Base-by-base conservation (phyloP, 2,113 vertebrate genomes). In the Nyctibius bracteatus region DNA sequence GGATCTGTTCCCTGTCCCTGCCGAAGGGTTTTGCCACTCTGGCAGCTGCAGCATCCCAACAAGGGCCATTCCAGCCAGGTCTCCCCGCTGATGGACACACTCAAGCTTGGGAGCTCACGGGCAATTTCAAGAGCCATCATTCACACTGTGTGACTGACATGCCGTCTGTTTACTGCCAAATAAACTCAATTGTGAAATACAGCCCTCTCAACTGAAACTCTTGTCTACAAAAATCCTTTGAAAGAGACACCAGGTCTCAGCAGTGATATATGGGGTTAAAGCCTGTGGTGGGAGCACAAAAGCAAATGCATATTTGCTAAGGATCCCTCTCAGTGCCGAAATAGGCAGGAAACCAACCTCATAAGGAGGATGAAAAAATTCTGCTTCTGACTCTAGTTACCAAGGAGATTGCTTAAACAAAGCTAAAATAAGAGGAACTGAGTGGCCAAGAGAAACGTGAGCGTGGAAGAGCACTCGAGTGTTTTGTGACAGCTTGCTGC, bases 391-490 rank as follows among this genome's bases (percentile, higher is more conserved):
- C 92, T 97, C 80, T 63, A 28, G 98, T 98, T 98, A 96, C 96
- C 97, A 98, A 96, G 98, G 98, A 97, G 97, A 98, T 95, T 90
- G 84, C 94, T 97, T 96, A 98, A 98, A 98, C 93, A 98, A 96
- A 97, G 88, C 94, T 97, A 98, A 98, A 98, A 97, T 98, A 98
- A 97, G 96, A 96, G 95, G 96, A 96, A 95, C 55, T 1, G 44
- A 94, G 82, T 89, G 94, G 95, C 91, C 66, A 74, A 90, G 93
- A 96, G 94, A 58, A 85, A 84, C 1, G 44, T 82, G 93, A 98
- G 94, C 41, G 47, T 97, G 96, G 97, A 97, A 97, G 97, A 97
- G 77, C 81, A 86, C 88, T 95, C 12, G 44, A 97, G 91, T 37
- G 88, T 88, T 98, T 88, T 94, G 88, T 95, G 93, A 86, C 15